These are phyloP conservation scores for Eptatretus atami DNA, from an alignment of 2,797 vertebrate genomes.

Conservation along the genomic window DNA sequence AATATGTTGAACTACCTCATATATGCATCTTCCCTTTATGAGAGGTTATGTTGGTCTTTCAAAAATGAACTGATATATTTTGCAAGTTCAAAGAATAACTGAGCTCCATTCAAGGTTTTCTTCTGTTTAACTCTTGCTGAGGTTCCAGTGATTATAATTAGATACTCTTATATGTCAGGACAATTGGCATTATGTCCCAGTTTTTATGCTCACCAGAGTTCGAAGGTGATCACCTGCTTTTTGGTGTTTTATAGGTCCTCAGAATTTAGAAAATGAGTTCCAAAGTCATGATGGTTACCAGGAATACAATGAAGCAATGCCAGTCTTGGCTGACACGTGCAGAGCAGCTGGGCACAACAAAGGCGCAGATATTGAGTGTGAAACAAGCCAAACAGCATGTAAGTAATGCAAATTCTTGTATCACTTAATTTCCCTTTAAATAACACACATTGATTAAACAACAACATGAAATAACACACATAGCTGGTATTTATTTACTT, in stretches of 20 bases:
- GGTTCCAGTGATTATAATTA: too few species aligned
- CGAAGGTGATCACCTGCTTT: conserved; percentile 1
- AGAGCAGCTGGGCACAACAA: too few species aligned
- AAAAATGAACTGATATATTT: not conserved
- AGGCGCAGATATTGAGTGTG: conserved; percentile 17
- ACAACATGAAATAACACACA: too few species aligned
- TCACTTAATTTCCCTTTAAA: conserved; percentile 5
- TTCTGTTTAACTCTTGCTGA: not conserved
- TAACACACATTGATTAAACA: not conserved
- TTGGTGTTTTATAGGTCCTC: conserved; percentile 32
- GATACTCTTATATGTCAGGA: too few species aligned
- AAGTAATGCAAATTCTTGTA: conserved; percentile 8
- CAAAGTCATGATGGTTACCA: conserved; percentile 68
- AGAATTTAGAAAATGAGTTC: conserved; percentile 65
- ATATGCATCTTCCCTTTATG: not conserved
- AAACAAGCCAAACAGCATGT: conserved; percentile 57
- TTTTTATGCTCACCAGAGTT: too few species aligned
- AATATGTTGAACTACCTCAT: too few species aligned
- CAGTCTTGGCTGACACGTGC: conserved; percentile 31
- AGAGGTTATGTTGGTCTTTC: not conserved
- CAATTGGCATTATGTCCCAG: too few species aligned
- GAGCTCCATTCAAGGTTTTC: not conserved
- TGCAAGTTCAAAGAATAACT: not conserved
- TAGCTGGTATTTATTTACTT: too few species aligned
- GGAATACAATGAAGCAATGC: conserved; percentile 57